phyloP scores from a whole-genome alignment of 2,113 vertebrate genomes.

The Pogonocichla stellata region DNA sequence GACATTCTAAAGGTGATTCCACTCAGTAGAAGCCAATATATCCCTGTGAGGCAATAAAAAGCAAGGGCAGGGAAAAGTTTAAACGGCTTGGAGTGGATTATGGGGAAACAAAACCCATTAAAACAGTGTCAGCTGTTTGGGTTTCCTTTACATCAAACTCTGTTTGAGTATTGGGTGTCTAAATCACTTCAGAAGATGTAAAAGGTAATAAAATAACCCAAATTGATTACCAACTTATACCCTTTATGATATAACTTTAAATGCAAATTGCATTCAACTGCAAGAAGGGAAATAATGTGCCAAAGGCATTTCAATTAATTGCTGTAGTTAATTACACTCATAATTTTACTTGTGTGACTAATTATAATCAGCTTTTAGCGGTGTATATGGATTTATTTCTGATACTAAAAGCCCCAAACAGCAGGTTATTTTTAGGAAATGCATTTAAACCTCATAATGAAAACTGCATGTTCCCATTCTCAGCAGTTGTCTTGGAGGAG shows the following conservation, averaged over 20 bases:
- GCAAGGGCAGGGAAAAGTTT: background rate
- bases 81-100: background rate
- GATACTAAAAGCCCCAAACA: background rate
- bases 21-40: background rate
- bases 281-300: background rate
- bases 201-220: background rate
- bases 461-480: background rate
- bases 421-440: background rate
- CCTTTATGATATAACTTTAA: background rate
- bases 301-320: conserved; percentile 35
- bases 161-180: background rate
- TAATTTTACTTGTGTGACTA: conserved; percentile 28
- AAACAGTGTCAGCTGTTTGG: background rate
- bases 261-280: background rate
- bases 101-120: background rate
- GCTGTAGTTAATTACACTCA: conserved; percentile 14
- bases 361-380: background rate
- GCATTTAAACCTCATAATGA: background rate
- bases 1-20: background rate
- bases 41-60: background rate
- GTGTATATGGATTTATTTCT: background rate
- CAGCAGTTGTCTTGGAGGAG: background rate
- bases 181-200: background rate
- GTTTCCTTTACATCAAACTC: background rate
- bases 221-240: background rate